Conservation (phyloP, 2,113 vertebrate species). For the Eulacestoma nigropectus region DNA sequence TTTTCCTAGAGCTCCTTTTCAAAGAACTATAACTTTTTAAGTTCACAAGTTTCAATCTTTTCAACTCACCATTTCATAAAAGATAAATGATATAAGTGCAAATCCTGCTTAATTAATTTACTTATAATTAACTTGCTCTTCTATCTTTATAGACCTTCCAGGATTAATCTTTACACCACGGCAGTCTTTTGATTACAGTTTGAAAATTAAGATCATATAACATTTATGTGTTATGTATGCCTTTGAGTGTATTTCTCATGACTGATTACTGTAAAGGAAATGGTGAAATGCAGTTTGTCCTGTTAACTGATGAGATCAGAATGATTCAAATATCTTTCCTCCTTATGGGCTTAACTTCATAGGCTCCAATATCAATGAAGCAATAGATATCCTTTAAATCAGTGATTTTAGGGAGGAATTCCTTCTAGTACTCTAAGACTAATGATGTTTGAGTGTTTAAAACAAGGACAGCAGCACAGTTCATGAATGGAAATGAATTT, state of each 20-base stretch:
- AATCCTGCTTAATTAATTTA: neutral
- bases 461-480: neutral
- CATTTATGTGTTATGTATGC: neutral
- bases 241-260: neutral
- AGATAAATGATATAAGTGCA: neutral
- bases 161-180: neutral
- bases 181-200: neutral
- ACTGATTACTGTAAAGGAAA: neutral
- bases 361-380: neutral
- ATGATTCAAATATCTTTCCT: neutral
- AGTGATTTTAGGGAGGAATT: neutral
- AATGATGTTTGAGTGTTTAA: neutral
- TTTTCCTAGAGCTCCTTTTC: neutral
- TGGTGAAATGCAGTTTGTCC: neutral
- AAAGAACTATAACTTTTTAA: neutral
- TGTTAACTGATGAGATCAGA: neutral
- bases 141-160: neutral
- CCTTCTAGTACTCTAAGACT: neutral
- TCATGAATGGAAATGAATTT: neutral
- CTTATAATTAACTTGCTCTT: neutral
- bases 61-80: neutral
- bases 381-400: neutral
- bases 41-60: neutral
- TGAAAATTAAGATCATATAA: neutral
- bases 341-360: neutral